A percentile compares a stretch with the other conserved stretches of the same genome.
Evolutionary conservation across 2,797 vertebrate genomes (phyloP).

Genomic region (Phrynocephalus vlangalii): DNA sequence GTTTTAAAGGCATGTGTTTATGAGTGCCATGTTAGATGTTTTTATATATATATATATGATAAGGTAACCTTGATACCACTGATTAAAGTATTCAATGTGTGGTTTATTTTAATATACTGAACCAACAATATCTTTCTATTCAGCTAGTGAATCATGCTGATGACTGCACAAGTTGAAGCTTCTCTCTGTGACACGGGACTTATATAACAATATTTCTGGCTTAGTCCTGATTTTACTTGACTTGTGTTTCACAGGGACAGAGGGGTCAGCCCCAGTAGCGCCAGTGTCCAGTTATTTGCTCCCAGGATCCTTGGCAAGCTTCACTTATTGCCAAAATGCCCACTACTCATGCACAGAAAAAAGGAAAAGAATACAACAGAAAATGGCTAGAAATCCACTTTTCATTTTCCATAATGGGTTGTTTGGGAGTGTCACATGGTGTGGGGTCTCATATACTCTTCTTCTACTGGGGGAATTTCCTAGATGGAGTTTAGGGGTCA

Average conservation of each 20-base stretch:
- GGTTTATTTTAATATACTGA: neutral
- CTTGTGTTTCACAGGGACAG: neutral
- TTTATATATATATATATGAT: rapidly evolving
- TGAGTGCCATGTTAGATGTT: neutral
- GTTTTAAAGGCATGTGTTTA: constrained; percentile 21
- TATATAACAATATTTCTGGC: neutral
- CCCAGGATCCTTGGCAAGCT: too few relatives aligned
- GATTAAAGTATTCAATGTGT: neutral
- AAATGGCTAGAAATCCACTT: too few relatives aligned
- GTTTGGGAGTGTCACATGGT: too few relatives aligned
- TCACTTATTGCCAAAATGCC: too few relatives aligned
- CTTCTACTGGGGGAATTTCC: too few relatives aligned
- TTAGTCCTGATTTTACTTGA: neutral
- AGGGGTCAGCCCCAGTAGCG: too few relatives aligned
- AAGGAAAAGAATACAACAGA: too few relatives aligned
- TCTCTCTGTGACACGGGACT: neutral
- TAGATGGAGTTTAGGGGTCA: too few relatives aligned
- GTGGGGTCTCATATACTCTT: too few relatives aligned
- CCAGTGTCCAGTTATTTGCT: too few relatives aligned
- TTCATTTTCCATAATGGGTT: too few relatives aligned
- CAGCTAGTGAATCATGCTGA: neutral
- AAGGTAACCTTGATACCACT: neutral
- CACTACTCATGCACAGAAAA: too few relatives aligned
- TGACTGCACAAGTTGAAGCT: neutral
- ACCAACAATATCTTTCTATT: constrained; percentile 17